Percentiles rank a stretch among this genome's conserved stretches.
phyloP scores from a whole-genome alignment of 2,113 vertebrate genomes.

The Eurypyga helias region DNA sequence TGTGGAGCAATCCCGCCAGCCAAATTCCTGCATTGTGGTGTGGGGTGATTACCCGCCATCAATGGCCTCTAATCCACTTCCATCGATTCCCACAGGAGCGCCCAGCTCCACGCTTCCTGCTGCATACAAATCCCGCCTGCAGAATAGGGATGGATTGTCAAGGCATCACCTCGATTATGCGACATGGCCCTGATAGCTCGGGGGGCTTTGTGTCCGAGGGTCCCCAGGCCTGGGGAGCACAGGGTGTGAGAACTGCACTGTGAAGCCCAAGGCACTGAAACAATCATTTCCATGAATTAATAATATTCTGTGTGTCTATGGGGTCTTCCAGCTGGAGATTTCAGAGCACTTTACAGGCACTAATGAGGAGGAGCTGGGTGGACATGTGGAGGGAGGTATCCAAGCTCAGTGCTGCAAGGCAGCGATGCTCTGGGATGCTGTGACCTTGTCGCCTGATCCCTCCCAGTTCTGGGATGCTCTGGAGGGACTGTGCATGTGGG shows the following conservation, averaged over 20 bases:
- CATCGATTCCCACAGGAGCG: background rate
- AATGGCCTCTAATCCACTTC: conserved; percentile 27
- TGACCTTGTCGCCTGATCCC: fast-evolving
- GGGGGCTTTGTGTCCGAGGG: background rate
- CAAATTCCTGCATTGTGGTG: background rate
- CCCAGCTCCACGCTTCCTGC: fast-evolving
- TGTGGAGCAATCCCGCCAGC: background rate
- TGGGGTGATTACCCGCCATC: background rate
- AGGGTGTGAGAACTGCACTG: background rate
- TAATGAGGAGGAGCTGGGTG: background rate
- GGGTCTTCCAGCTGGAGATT: background rate
- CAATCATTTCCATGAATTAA: background rate
- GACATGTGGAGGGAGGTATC: background rate
- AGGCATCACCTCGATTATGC: conserved; percentile 37
- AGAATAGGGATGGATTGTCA: background rate
- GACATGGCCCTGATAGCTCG: background rate
- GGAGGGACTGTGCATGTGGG: background rate
- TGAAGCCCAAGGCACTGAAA: background rate
- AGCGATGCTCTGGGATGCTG: fast-evolving
- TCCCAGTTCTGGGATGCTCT: background rate
- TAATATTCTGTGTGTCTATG: background rate
- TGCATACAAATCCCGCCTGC: conserved; percentile 1
- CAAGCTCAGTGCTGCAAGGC: background rate
- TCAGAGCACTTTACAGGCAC: background rate
- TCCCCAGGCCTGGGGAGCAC: fast-evolving